Conservation (phyloP, 2,113 vertebrate genomes). For the Myanophis thanlyinensis region DNA sequence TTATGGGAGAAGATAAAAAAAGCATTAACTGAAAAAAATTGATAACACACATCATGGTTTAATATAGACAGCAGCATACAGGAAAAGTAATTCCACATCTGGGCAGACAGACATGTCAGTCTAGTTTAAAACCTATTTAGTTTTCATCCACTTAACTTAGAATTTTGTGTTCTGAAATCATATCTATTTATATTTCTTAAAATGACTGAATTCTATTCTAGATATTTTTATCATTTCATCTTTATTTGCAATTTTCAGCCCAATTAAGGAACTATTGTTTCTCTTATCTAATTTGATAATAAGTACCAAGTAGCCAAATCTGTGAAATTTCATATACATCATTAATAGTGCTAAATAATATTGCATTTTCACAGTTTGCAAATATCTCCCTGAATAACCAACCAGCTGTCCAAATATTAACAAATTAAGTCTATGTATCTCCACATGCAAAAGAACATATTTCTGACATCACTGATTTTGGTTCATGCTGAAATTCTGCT, state of each 20-base stretch:
- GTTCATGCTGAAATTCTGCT: background rate
- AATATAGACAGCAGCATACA: background rate
- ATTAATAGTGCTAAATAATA: slow-evolving; percentile 3
- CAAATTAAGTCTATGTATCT: background rate
- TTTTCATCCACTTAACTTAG: background rate
- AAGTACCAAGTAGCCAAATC: slow-evolving; percentile 9
- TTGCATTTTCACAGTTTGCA: slow-evolving; percentile 3
- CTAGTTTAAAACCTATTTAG: background rate
- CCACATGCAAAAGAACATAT: slow-evolving; percentile 1
- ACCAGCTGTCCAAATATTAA: background rate
- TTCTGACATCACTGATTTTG: background rate
- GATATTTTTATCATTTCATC: background rate
- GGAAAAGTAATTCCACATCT: background rate
- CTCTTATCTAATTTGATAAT: background rate
- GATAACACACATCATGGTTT: background rate
- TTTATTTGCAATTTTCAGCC: background rate
- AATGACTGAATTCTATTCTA: background rate
- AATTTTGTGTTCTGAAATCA: background rate
- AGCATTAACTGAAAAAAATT: background rate
- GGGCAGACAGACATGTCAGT: background rate
- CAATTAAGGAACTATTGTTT: slow-evolving; percentile 22
- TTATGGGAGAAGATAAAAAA: background rate
- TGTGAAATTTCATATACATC: slow-evolving; percentile 3
- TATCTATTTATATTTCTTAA: background rate
- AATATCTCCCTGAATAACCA: slow-evolving; percentile 4